phyloP scores from a whole-genome alignment of 2,113 vertebrate species.

The Conger conger region DNA sequence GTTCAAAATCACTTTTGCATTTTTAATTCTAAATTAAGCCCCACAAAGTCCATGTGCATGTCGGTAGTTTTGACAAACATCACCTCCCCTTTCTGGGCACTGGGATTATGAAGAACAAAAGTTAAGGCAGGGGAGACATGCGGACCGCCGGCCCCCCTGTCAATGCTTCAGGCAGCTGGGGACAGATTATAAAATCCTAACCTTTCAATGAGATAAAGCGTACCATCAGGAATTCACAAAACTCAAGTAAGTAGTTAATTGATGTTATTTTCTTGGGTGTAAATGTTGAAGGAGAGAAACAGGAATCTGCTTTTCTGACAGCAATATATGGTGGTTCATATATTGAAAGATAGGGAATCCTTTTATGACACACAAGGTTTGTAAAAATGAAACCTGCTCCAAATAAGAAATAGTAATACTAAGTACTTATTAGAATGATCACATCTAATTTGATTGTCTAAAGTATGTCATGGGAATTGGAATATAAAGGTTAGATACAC shows the following conservation, averaged over 20 bases:
- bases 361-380: not conserved
- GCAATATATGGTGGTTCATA: not conserved
- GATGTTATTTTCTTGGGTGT: constrained; percentile 3
- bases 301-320: constrained; percentile 14
- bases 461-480: not conserved
- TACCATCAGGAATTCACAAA: constrained; percentile 24
- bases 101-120: constrained; percentile 32
- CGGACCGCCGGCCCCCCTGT: constrained; percentile 18
- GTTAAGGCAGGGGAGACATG: constrained; percentile 28
- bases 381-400: not conserved
- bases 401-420: constrained; percentile 9
- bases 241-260: constrained; percentile 26
- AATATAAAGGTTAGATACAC: not conserved
- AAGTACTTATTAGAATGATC: not conserved
- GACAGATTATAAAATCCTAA: constrained; percentile 35
- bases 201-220: constrained; percentile 19
- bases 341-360: constrained; percentile 3
- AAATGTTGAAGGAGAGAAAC: not conserved
- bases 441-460: not conserved
- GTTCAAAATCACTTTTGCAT: constrained; percentile 22
- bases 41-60: constrained; percentile 12
- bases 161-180: constrained; percentile 28
- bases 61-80: constrained; percentile 21
- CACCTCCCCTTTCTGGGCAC: constrained; percentile 19
- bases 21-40: constrained; percentile 33